Conservation (phyloP, 2,797 vertebrate genomes). For the Falco novaeseelandiae region DNA sequence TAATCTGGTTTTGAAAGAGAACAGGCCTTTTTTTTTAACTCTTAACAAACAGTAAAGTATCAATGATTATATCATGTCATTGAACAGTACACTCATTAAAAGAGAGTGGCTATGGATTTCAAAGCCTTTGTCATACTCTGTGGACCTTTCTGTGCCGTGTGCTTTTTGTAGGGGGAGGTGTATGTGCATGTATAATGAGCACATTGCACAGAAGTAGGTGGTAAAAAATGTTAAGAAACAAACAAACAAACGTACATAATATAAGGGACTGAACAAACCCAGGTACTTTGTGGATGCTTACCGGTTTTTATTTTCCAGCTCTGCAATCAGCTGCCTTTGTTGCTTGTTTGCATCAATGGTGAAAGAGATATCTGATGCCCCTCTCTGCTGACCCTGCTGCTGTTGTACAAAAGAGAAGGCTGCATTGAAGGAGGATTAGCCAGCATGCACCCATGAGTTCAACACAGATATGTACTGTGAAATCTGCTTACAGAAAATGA, state of each 20-base stretch:
- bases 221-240: not conserved
- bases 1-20: not conserved
- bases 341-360: slow-evolving; percentile 97
- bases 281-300: slow-evolving; percentile 48
- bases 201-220: not conserved
- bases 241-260: not conserved
- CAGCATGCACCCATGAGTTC: not conserved
- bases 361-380: slow-evolving; percentile 90
- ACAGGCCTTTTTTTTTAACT: not conserved
- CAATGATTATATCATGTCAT: not conserved
- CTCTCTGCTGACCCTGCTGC: slow-evolving; percentile 89
- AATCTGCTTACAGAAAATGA: not conserved
- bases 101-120: not conserved
- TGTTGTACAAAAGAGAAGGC: slow-evolving; percentile 76
- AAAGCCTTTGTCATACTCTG: not conserved
- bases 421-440: not conserved
- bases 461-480: not conserved
- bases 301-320: slow-evolving; percentile 99
- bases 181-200: not conserved
- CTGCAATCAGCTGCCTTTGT: slow-evolving; percentile 96
- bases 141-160: not conserved
- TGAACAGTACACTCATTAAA: not conserved
- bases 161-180: not conserved
- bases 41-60: slow-evolving; percentile 3
- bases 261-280: not conserved